A percentile compares a stretch with the other conserved stretches of the same genome.
Evolutionary conservation across 2,888 invertebrate genomes (phyloP).

Genomic region (Tholera decimalis): DNA sequence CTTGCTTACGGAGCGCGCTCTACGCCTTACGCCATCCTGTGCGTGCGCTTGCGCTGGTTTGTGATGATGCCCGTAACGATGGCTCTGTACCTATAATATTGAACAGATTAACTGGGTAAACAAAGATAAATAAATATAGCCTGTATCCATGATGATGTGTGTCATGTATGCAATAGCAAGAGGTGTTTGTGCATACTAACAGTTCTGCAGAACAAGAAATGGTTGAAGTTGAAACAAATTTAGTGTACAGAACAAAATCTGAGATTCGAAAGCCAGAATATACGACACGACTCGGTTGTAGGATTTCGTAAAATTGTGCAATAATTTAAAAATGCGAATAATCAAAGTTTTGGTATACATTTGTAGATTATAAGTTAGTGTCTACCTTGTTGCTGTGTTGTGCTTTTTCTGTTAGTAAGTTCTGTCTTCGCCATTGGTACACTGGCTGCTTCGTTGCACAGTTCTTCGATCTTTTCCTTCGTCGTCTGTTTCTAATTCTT

Average conservation of each 20-base stretch:
- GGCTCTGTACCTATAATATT: constrained; percentile 69
- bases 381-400: constrained; percentile 68
- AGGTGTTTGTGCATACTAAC: background rate
- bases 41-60: constrained; percentile 65
- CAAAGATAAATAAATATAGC: constrained; percentile 11
- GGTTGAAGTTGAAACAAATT: constrained; percentile 9
- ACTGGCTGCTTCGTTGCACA: constrained; percentile 89
- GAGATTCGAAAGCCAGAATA: background rate
- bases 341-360: background rate
- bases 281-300: background rate
- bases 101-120: constrained; percentile 24
- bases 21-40: constrained; percentile 66
- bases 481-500: constrained; percentile 80
- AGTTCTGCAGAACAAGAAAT: constrained; percentile 4
- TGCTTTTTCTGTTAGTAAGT: constrained; percentile 60
- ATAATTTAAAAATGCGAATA: background rate
- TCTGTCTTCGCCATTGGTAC: constrained; percentile 83
- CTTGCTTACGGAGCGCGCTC: constrained; percentile 93
- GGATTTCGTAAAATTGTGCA: background rate
- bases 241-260: background rate
- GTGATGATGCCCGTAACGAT: constrained; percentile 75
- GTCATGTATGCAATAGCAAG: background rate
- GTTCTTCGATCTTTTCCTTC: constrained; percentile 83
- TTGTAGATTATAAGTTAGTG: background rate
- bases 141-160: too few species aligned